These are phyloP conservation scores for Anguilla pacifica DNA, from an alignment of 2,797 vertebrate genomes.

Conservation along the genomic window DNA sequence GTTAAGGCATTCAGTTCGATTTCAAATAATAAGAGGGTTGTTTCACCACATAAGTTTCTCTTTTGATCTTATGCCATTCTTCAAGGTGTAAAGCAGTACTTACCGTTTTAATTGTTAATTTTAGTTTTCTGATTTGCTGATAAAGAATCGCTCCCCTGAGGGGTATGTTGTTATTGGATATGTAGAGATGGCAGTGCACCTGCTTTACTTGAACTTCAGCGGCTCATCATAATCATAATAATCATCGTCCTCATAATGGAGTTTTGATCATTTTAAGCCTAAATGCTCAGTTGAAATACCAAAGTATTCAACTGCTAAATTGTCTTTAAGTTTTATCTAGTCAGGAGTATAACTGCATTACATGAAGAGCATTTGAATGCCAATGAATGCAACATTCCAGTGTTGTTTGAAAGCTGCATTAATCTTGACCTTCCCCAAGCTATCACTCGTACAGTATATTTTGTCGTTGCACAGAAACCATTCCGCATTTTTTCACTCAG, in stretches of 20 bases:
- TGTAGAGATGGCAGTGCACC: neutral
- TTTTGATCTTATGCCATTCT: too few relatives aligned
- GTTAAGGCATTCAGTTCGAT: too few relatives aligned
- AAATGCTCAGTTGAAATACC: too few relatives aligned
- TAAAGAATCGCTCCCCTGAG: too few relatives aligned
- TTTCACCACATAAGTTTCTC: too few relatives aligned
- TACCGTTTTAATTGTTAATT: too few relatives aligned
- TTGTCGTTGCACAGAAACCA: too few relatives aligned
- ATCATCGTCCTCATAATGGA: neutral
- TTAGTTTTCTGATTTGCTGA: too few relatives aligned
- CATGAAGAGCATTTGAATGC: neutral
- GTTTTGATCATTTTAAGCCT: too few relatives aligned
- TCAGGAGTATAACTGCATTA: neutral
- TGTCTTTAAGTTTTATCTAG: neutral
- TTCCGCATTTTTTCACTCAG: neutral
- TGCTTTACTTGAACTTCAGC: neutral
- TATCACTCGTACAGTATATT: neutral
- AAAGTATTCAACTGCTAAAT: neutral
- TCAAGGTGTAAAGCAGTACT: too few relatives aligned
- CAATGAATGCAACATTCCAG: neutral
- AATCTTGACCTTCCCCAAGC: neutral
- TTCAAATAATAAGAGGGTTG: too few relatives aligned
- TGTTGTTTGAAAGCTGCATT: neutral
- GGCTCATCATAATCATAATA: neutral
- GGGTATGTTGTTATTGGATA: neutral